A percentile compares a stretch with the other conserved stretches of the same genome.
phyloP scores from a whole-genome alignment of 2,797 vertebrate genomes.

The Danio jaintianensis region DNA sequence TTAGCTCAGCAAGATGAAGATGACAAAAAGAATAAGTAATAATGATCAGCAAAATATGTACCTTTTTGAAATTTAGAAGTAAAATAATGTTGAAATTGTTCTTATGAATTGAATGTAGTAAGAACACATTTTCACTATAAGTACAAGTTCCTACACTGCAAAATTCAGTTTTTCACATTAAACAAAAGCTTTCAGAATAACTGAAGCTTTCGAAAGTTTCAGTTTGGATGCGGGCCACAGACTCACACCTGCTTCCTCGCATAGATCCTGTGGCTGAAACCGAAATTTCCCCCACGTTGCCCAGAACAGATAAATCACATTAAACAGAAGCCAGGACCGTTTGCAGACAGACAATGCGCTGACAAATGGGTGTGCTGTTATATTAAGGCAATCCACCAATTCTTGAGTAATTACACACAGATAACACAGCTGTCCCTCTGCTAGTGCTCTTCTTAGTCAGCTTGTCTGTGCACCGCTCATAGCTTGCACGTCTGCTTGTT shows the following conservation, averaged over 20 bases:
- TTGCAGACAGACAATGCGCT: slow-evolving; percentile 36
- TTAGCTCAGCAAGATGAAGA: too few species aligned
- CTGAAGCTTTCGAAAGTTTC: slow-evolving; percentile 16
- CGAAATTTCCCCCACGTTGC: slow-evolving; percentile 17
- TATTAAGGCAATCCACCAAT: slow-evolving; percentile 34
- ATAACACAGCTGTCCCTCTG: slow-evolving; percentile 57
- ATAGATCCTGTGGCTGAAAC: slow-evolving; percentile 25
- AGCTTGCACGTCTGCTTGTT: slow-evolving; percentile 73
- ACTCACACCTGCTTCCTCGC: slow-evolving; percentile 58
- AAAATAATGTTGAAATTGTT: too few species aligned
- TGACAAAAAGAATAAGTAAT: too few species aligned
- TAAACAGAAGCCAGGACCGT: slow-evolving; percentile 28
- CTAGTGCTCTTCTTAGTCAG: slow-evolving; percentile 76
- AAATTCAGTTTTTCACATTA: too few species aligned
- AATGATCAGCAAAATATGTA: too few species aligned
- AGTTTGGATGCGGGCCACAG: slow-evolving; percentile 54
- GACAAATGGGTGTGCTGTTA: slow-evolving; percentile 25
- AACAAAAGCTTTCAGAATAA: too few species aligned
- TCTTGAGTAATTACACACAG: slow-evolving; percentile 40
- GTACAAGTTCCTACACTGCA: too few species aligned
- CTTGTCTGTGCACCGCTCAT: slow-evolving; percentile 76
- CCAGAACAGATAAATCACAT: slow-evolving; percentile 34
- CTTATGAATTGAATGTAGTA: too few species aligned
- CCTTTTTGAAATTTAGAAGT: too few species aligned
- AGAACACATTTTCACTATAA: too few species aligned